A percentile compares a stretch with the other conserved stretches of the same genome.
These are phyloP conservation scores for Noctuana brunneofusca DNA, from an alignment of 2,888 invertebrate genomes.

Conservation along the genomic window DNA sequence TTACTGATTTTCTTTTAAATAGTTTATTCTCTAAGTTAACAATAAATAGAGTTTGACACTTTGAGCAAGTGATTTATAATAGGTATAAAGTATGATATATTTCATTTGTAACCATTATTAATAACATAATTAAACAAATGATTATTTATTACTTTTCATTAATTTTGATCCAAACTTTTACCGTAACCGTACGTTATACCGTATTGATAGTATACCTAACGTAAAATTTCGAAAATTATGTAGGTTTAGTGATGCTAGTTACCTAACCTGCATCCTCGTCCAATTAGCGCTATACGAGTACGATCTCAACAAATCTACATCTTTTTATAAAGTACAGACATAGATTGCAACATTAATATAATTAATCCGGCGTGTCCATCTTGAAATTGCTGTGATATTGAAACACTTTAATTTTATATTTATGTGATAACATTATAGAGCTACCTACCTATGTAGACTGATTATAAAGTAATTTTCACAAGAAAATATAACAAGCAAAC, in stretches of 20 bases:
- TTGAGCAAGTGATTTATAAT: conserved; percentile 5
- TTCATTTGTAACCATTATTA: no score
- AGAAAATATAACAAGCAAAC: not conserved
- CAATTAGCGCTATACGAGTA: conserved; percentile 1
- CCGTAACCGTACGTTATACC: no score
- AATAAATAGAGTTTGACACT: conserved; percentile 35
- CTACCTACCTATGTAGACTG: not conserved
- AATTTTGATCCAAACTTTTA: no score
- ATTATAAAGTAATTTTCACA: no score
- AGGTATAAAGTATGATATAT: no score
- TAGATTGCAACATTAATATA: not conserved
- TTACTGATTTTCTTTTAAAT: no score
- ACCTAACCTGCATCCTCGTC: not conserved
- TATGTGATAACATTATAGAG: not conserved
- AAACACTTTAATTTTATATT: conserved; percentile 2
- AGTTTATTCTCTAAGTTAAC: conserved; percentile 36
- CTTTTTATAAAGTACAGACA: not conserved
- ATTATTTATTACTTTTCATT: no score
- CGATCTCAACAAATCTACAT: not conserved
- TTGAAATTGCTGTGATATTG: not conserved
- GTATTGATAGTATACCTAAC: not conserved
- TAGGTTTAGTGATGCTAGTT: not conserved
- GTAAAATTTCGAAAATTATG: not conserved
- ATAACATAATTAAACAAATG: no score
- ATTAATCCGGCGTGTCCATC: not conserved